A percentile compares a stretch with the other conserved stretches of the same genome.
Conservation (phyloP, 2,797 vertebrate genomes). For the Dendrocincla tyrannina region DNA sequence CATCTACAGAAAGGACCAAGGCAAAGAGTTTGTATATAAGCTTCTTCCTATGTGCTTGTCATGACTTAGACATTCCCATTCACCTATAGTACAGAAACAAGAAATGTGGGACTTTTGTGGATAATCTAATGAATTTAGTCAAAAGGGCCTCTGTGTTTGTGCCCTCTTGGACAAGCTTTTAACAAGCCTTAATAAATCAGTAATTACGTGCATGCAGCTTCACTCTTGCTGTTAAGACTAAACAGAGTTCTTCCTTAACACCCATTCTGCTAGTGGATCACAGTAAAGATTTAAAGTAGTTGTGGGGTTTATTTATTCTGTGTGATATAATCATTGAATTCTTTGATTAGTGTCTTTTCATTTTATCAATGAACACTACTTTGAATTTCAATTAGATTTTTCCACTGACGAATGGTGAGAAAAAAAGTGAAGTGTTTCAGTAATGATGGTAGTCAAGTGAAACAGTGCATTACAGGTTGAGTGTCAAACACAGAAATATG, state of each 20-base stretch:
- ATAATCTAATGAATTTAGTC: background rate
- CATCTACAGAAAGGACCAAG: background rate
- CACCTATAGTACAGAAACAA: background rate
- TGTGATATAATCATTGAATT: background rate
- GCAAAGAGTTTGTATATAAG: background rate
- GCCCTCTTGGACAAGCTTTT: background rate
- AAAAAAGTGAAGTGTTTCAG: background rate
- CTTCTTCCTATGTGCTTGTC: accelerated
- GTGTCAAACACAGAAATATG: background rate
- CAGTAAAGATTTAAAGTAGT: background rate
- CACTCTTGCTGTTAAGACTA: background rate
- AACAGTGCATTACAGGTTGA: background rate
- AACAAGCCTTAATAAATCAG: background rate
- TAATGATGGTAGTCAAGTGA: background rate
- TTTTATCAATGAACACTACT: background rate
- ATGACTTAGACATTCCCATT: background rate
- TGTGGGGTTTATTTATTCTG: background rate
- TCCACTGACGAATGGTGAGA: background rate
- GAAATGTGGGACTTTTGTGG: background rate
- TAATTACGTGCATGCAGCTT: background rate
- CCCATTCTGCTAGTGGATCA: background rate
- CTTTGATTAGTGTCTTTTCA: background rate
- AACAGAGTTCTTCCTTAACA: background rate
- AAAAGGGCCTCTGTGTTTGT: background rate
- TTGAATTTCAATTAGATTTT: background rate